These are phyloP conservation scores for Priocnemis perturbator DNA, from an alignment of 2,888 invertebrate species.

Conservation along the genomic window DNA sequence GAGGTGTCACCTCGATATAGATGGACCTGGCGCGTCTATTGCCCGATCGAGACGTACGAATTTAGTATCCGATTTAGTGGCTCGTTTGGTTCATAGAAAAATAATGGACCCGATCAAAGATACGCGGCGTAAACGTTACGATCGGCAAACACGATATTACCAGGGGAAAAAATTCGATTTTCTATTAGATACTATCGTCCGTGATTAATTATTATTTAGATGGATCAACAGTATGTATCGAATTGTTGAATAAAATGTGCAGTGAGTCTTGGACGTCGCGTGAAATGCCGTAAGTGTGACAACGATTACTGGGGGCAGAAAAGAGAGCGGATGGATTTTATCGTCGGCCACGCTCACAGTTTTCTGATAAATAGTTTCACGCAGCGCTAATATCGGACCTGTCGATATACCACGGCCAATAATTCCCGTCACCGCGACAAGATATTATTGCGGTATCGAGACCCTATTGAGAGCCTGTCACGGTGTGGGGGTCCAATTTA, in stretches of 20 bases:
- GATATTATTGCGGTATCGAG: constrained; percentile 4
- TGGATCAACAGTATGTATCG: no score
- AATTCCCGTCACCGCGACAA: constrained; percentile 1
- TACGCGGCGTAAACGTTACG: neutral
- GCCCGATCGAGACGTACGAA: neutral
- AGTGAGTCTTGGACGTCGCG: no score
- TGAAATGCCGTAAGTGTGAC: no score
- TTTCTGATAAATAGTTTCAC: no score
- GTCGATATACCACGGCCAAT: neutral
- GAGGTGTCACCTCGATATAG: constrained; percentile 33
- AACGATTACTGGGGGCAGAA: no score
- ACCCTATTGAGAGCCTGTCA: neutral
- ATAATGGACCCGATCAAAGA: neutral
- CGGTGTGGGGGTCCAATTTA: neutral
- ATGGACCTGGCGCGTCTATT: neutral
- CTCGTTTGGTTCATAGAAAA: neutral
- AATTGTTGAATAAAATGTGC: no score
- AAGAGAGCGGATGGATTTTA: no score
- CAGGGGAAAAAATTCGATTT: neutral
- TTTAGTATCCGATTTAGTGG: constrained; percentile 8
- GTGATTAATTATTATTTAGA: no score
- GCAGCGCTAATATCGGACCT: constrained; percentile 4
- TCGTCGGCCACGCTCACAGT: no score
- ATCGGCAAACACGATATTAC: neutral
- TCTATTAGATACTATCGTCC: no score